Base-by-base conservation (phyloP, 1,140 invertebrate species). In the Trinorchestia longiramus region DNA sequence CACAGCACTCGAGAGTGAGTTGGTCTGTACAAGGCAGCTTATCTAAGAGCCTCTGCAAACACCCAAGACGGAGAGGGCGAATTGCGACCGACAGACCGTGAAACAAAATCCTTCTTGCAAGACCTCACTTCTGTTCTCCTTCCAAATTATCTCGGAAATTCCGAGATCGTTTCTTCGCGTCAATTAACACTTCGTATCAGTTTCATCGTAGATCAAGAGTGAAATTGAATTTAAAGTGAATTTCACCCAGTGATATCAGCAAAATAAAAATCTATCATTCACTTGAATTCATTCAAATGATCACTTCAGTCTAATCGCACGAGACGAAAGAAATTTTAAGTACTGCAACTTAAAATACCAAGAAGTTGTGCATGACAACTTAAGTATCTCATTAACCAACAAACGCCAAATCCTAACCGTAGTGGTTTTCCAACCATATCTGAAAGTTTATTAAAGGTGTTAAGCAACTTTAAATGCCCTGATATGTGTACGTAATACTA, bases 41-140 rank as follows among this genome's bases (percentile, higher is more conserved):
- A 77, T 77, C 62, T 77, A 77, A 77, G 62, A 77, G 62, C 62
- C 62, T 77, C 62, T 77, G 62, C 62, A 77, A 77, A 77, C 62
- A 77, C 6, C 62, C 62, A 11, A 77, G 28, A 36, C 28, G 62
- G 62, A 77, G 62, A 77, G 62, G 62, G 28, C 62, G 62, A 36
- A 77, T 77, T 77, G 62, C 62, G 62, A 11, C 62, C 62, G 62
- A 77, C 62, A 77, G 62, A 77, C 62, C 62, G 62, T 77, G 62
- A 36, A 77, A 77, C 62, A 11, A 19, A 77, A 11, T 11, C 62
- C 15, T 53, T 53, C 47, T 53, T 53, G 47, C 47, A 53, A 53
- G 62, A 77, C 62, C 62, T 77, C 28, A 77, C 62, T 36, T 77
- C 15, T 77, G 62, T 77, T 77, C 62, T 77, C 62, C 62, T 77